phyloP scores from a whole-genome alignment of 2,797 vertebrate genomes.

The Ammospiza maritima region DNA sequence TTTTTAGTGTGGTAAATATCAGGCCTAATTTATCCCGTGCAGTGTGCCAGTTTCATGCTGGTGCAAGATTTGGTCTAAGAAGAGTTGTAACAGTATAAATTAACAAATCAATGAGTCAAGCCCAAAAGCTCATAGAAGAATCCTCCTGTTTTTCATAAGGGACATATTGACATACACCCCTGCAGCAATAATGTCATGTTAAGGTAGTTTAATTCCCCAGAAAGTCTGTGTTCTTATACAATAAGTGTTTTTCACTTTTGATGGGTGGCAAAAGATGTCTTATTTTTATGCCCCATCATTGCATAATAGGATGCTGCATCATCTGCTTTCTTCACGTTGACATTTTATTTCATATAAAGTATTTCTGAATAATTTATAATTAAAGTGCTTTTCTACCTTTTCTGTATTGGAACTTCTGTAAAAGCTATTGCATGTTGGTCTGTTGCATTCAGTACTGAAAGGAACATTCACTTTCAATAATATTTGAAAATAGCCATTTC shows the following conservation, averaged over 20 bases:
- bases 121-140: background rate
- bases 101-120: background rate
- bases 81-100: background rate
- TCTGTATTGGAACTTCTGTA: background rate
- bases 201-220: background rate
- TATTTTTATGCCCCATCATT: background rate
- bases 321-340: background rate
- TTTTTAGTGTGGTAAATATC: background rate
- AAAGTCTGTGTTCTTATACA: background rate
- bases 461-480: background rate
- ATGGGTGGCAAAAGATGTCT: background rate
- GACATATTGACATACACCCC: background rate
- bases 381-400: slow-evolving; percentile 32
- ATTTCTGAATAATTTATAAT: slow-evolving; percentile 54
- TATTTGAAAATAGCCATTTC: background rate
- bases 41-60: background rate
- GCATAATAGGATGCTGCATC: background rate
- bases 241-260: background rate
- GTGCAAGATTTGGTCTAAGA: background rate
- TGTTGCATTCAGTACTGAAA: background rate
- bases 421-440: background rate
- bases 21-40: background rate
- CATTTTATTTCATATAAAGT: slow-evolving; percentile 22
- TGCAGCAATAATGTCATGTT: background rate
- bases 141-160: background rate